phyloP scores from a whole-genome alignment of 2,113 vertebrate genomes.

The Prinia subflava region DNA sequence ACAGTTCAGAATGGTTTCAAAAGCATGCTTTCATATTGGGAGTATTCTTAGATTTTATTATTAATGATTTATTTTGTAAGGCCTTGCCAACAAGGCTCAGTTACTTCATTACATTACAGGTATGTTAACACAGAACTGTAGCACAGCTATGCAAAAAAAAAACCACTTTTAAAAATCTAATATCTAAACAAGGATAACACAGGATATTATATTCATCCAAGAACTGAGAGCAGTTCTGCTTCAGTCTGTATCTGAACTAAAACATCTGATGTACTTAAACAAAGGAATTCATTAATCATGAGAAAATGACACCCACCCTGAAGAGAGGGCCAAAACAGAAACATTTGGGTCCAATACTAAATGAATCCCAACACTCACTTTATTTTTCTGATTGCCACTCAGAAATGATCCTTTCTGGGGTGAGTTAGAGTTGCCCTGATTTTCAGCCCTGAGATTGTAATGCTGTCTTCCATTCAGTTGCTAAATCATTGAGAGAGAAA shows the following conservation, averaged over 20 bases:
- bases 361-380: conserved; percentile 38
- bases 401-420: conserved; percentile 71
- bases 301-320: neutral
- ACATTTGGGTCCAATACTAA: neutral
- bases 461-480: conserved; percentile 80
- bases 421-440: conserved; percentile 76
- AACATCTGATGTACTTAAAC: neutral
- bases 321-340: neutral
- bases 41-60: neutral
- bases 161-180: neutral
- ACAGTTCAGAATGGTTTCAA: neutral
- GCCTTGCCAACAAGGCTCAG: neutral
- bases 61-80: neutral
- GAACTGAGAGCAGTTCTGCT: neutral
- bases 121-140: neutral
- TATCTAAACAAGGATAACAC: neutral
- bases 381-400: conserved; percentile 71
- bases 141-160: neutral
- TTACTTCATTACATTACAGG: neutral
- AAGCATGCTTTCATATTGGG: neutral
- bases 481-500: conserved; percentile 1
- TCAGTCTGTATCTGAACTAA: neutral
- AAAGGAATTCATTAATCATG: neutral
- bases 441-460: conserved; percentile 70
- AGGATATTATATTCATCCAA: neutral